These are phyloP conservation scores for Mesitornis unicolor DNA, from an alignment of 2,113 vertebrate species.

Conservation along the genomic window DNA sequence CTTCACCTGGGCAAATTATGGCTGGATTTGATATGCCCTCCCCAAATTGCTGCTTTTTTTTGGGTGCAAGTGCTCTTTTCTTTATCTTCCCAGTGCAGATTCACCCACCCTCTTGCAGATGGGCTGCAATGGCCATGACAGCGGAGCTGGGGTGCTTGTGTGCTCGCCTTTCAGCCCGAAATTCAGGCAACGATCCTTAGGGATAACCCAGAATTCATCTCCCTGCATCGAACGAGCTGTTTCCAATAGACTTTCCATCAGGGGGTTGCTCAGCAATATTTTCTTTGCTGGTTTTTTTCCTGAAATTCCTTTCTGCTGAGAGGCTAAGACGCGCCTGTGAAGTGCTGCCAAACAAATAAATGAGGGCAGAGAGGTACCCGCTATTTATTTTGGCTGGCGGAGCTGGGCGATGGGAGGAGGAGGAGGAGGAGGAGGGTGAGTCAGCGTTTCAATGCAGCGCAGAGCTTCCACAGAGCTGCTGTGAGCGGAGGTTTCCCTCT, in stretches of 20 bases:
- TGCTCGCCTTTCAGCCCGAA: background rate
- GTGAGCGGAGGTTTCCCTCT: conserved; percentile 56
- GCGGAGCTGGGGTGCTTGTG: background rate
- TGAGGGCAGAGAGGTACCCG: conserved; percentile 44
- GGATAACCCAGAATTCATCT: too few relatives aligned
- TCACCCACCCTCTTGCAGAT: background rate
- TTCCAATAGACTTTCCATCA: background rate
- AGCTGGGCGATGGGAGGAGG: background rate
- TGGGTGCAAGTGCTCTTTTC: background rate
- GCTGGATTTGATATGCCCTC: background rate
- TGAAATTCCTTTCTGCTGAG: background rate
- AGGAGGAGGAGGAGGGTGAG: conserved; percentile 30
- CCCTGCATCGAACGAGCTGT: background rate
- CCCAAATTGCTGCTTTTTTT: background rate
- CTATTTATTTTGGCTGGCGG: conserved; percentile 48
- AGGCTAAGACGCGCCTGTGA: background rate
- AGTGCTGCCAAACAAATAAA: conserved; percentile 41
- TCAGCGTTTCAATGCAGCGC: conserved; percentile 33
- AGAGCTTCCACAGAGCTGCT: background rate
- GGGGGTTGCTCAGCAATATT: conserved; percentile 19
- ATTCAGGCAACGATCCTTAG: background rate
- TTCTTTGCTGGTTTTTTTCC: background rate
- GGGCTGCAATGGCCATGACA: background rate
- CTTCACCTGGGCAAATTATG: accelerated
- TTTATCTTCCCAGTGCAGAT: background rate